These are phyloP conservation scores for Illadopsis cleaveri DNA, from an alignment of 2,113 vertebrate species.

Conservation along the genomic window DNA sequence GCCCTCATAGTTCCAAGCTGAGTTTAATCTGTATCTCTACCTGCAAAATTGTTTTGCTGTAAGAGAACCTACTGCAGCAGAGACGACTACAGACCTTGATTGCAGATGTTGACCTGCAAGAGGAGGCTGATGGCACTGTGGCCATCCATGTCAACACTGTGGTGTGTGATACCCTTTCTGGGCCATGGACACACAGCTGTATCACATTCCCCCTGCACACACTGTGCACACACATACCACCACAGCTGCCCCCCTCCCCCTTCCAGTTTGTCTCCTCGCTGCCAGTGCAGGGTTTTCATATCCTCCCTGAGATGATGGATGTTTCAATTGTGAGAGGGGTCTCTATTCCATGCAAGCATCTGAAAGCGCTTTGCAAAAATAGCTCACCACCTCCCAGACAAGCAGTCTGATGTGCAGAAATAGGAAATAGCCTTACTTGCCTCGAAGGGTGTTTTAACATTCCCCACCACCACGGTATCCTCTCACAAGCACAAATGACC, in stretches of 20 bases:
- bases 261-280: background rate
- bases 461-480: background rate
- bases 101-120: background rate
- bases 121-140: background rate
- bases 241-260: background rate
- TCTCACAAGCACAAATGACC: constrained; percentile 11
- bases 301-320: constrained; percentile 39
- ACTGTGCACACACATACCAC: background rate
- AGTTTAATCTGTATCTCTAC: background rate
- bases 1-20: background rate
- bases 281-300: background rate
- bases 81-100: fast-evolving
- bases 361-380: background rate
- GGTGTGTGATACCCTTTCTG: background rate
- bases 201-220: background rate
- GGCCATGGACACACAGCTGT: background rate
- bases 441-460: constrained; percentile 10
- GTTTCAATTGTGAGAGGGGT: constrained; percentile 37
- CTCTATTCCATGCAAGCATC: background rate
- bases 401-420: background rate
- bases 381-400: background rate
- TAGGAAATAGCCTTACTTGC: constrained; percentile 19
- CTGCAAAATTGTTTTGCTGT: background rate
- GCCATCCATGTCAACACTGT: background rate
- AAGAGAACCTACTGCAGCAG: background rate